phyloP scores from a whole-genome alignment of 2,888 invertebrate species.

The Monopis laevigella region DNA sequence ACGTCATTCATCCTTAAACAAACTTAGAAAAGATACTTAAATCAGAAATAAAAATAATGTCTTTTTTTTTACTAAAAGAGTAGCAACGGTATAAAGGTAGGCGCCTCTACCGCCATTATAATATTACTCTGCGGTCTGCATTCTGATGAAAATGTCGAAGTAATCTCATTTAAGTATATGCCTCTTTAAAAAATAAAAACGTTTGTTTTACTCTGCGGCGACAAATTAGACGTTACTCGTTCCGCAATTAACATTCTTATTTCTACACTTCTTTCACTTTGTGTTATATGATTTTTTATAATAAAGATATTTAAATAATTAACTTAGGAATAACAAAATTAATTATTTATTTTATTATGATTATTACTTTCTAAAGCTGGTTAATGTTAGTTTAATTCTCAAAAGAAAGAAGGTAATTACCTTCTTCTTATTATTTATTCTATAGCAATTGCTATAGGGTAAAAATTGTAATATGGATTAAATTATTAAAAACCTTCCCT shows the following conservation, averaged over 20 bases:
- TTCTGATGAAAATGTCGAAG: slow-evolving; percentile 55
- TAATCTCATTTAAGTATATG: slow-evolving; percentile 53
- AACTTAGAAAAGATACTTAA: no score
- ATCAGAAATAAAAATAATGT: no score
- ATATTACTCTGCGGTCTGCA: slow-evolving; percentile 52
- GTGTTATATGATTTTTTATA: neutral
- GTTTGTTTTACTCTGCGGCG: slow-evolving; percentile 39
- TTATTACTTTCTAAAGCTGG: neutral
- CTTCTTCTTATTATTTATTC: no score
- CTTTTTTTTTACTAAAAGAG: no score
- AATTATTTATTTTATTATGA: neutral
- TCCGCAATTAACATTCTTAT: slow-evolving; percentile 45
- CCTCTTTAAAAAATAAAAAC: slow-evolving; percentile 58
- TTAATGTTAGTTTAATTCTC: no score
- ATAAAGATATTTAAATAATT: neutral
- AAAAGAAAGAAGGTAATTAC: no score
- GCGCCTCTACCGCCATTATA: slow-evolving; percentile 43
- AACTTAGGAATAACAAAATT: neutral
- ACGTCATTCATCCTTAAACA: no score
- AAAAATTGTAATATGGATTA: no score
- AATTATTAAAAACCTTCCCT: no score
- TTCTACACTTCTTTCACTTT: slow-evolving; percentile 5
- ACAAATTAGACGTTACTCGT: slow-evolving; percentile 25
- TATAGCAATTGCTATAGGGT: no score
- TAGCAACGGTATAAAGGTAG: slow-evolving; percentile 22